These are phyloP conservation scores for Etheostoma spectabile DNA, from an alignment of 2,113 vertebrate genomes.

Conservation along the genomic window DNA sequence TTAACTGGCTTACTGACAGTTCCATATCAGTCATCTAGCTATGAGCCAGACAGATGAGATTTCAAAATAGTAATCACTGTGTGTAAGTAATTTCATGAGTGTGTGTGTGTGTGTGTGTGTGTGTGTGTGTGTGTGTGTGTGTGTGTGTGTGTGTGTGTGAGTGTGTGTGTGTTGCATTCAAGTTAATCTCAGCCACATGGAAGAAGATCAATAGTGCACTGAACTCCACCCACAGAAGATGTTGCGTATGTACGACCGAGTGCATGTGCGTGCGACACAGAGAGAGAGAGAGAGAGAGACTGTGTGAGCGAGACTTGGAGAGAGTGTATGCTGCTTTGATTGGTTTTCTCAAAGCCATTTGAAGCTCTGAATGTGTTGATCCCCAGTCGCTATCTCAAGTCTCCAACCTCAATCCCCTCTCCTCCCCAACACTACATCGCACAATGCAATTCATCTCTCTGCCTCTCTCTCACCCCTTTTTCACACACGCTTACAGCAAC, in stretches of 20 bases:
- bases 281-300: slow-evolving; percentile 1
- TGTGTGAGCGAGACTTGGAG: slow-evolving; percentile 13
- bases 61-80: slow-evolving; percentile 43
- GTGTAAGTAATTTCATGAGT: slow-evolving; percentile 12
- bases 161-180: slow-evolving; percentile 46
- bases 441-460: slow-evolving; percentile 64
- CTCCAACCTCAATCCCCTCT: slow-evolving; percentile 68
- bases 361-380: slow-evolving; percentile 76
- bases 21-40: slow-evolving; percentile 40
- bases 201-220: slow-evolving; percentile 70
- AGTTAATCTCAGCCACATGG: slow-evolving; percentile 67
- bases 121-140: slow-evolving; percentile 9
- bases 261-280: slow-evolving; percentile 1
- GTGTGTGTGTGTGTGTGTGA: slow-evolving; percentile 20
- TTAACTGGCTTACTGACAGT: slow-evolving; percentile 42
- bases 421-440: slow-evolving; percentile 45
- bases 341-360: slow-evolving; percentile 78
- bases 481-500: slow-evolving; percentile 38
- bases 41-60: slow-evolving; percentile 42
- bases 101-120: slow-evolving; percentile 15
- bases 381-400: slow-evolving; percentile 69
- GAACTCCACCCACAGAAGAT: slow-evolving; percentile 46
- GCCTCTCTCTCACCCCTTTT: slow-evolving; percentile 23
- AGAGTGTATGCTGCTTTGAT: slow-evolving; percentile 66
- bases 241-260: slow-evolving; percentile 24